These are phyloP conservation scores for Pteronura brasiliensis DNA, from an alignment of 2,113 vertebrate genomes.

Conservation along the genomic window DNA sequence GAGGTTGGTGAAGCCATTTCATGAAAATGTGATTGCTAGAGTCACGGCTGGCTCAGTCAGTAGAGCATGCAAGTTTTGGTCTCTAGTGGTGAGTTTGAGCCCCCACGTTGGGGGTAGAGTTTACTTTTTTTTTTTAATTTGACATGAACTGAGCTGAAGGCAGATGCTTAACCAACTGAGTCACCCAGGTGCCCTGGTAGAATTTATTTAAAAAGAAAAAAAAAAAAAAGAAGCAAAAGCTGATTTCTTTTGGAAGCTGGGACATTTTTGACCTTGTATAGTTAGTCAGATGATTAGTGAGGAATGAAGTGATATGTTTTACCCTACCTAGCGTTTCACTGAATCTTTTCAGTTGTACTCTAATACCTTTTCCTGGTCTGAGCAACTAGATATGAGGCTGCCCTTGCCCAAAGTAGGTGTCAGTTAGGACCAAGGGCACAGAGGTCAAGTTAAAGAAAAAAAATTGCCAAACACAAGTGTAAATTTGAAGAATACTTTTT, in stretches of 20 bases:
- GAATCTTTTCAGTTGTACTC: not conserved
- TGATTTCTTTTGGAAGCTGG: not conserved
- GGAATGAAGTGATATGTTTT: not conserved
- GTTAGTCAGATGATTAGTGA: not conserved
- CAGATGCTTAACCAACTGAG: no score
- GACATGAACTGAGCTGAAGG: no score
- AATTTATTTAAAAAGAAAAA: not conserved
- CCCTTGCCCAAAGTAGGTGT: not conserved
- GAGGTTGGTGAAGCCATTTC: not conserved
- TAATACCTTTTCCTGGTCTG: not conserved
- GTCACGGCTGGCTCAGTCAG: not conserved
- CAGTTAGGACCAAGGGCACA: not conserved
- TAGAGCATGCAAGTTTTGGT: not conserved
- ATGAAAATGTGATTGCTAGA: not conserved
- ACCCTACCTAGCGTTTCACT: not conserved
- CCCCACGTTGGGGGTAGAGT: not conserved
- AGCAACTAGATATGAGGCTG: not conserved
- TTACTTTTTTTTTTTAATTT: no score
- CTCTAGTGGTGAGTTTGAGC: not conserved
- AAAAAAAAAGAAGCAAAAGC: not conserved
- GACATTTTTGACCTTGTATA: not conserved
- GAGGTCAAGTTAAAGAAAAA: not conserved
- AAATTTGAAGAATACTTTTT: not conserved
- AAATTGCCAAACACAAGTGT: not conserved
- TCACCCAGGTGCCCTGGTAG: no score